Percentiles rank a stretch among this genome's conserved stretches.
Evolutionary conservation across 2,797 vertebrate species (phyloP).

Genomic region (Bradypodion ventrale): DNA sequence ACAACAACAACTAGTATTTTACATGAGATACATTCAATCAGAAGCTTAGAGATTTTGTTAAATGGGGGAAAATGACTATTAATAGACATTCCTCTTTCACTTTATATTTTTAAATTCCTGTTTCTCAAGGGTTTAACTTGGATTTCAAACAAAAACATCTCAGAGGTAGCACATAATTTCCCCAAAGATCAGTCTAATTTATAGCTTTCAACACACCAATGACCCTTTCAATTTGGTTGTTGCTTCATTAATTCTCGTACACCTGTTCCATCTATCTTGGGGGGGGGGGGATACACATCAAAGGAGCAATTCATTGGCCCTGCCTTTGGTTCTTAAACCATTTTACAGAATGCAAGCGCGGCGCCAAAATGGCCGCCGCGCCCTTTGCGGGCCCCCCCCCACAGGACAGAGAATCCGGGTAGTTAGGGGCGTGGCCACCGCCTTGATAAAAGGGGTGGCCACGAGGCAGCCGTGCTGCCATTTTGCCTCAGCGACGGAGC

Average conservation of each 20-base stretch:
- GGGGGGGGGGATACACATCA: conserved; percentile 59
- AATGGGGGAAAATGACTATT: conserved; percentile 31
- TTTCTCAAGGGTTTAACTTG: conserved; percentile 59
- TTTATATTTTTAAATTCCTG: conserved; percentile 43
- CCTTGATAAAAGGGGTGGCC: no score
- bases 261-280: conserved; percentile 66
- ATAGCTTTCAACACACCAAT: conserved; percentile 70
- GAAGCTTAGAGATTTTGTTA: neutral
- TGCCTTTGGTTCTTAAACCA: conserved; percentile 33
- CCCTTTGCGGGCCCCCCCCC: no score
- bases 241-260: conserved; percentile 75
- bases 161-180: conserved; percentile 72
- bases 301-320: conserved; percentile 48
- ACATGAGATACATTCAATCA: neutral
- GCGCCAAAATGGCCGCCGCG: no score
- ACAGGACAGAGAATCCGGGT: no score
- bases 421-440: no score
- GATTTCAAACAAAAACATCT: conserved; percentile 63
- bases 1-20: no score
- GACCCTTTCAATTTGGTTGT: conserved; percentile 69
- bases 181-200: conserved; percentile 72
- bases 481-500: no score
- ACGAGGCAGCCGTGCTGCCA: no score
- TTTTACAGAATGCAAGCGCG: no score
- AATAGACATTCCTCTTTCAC: conserved; percentile 26